A percentile compares a stretch with the other conserved stretches of the same genome.
These are phyloP conservation scores for Myrmophylax atrothorax DNA, from an alignment of 2,113 vertebrate species.

Conservation along the genomic window DNA sequence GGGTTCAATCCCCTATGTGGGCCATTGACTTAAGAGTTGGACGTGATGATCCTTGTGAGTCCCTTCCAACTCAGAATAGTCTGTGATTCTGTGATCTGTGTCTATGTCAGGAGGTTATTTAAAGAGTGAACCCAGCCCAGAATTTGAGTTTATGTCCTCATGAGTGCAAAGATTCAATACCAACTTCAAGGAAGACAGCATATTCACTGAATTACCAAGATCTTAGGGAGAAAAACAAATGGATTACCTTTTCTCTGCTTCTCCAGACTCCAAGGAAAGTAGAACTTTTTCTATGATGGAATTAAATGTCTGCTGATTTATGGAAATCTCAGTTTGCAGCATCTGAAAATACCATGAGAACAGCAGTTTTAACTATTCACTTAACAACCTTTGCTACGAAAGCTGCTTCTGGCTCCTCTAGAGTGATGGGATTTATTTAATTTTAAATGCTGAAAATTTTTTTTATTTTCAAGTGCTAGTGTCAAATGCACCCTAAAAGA, in stretches of 20 bases:
- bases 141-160: not conserved
- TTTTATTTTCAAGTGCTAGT: not conserved
- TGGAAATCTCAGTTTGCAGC: constrained; percentile 86
- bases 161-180: not conserved
- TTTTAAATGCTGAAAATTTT: not conserved
- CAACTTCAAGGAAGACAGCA: not conserved
- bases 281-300: constrained; percentile 83
- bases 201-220: not conserved
- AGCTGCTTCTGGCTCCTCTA: not conserved
- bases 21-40: too few relatives aligned
- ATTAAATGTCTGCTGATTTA: constrained; percentile 86
- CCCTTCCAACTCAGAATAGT: too few relatives aligned
- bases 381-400: not conserved
- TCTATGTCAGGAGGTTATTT: not conserved
- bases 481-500: not conserved
- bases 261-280: constrained; percentile 80
- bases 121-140: not conserved
- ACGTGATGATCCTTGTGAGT: too few relatives aligned
- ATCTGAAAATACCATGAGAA: constrained; percentile 71
- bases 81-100: too few relatives aligned
- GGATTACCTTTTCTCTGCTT: constrained; percentile 87
- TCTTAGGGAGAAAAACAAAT: not conserved
- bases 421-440: not conserved
- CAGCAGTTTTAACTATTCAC: not conserved
- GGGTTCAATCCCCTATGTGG: too few relatives aligned